Evolutionary conservation across 2,888 invertebrate species (phyloP).

Genomic region (Agrilus biguttatus): DNA sequence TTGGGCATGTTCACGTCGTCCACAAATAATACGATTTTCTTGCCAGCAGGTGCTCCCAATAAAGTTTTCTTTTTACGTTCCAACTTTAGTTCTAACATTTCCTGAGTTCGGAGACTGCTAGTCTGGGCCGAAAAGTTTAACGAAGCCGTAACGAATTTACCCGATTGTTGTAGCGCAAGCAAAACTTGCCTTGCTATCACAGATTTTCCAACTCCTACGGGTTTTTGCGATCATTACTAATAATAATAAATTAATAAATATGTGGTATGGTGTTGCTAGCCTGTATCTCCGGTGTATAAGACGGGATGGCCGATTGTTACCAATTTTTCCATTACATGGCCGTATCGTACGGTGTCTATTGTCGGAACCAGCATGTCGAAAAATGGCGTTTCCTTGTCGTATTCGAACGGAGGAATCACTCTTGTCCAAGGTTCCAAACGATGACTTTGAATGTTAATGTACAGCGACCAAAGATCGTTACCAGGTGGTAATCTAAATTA

Average conservation of each 20-base stretch:
- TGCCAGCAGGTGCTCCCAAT: constrained; percentile 70
- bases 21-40: constrained; percentile 70
- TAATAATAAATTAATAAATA: background rate
- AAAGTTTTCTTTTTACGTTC: constrained; percentile 69
- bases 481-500: constrained; percentile 54
- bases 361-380: constrained; percentile 86
- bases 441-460: constrained; percentile 53
- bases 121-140: constrained; percentile 89
- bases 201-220: constrained; percentile 74
- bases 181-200: constrained; percentile 66
- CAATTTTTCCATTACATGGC: constrained; percentile 64
- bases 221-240: background rate
- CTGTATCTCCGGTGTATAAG: constrained; percentile 80
- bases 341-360: constrained; percentile 77
- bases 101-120: constrained; percentile 67
- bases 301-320: constrained; percentile 61
- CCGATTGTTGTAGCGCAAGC: constrained; percentile 43
- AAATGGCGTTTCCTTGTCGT: constrained; percentile 56
- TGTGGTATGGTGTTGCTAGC: constrained; percentile 25
- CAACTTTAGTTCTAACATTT: constrained; percentile 72
- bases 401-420: constrained; percentile 59
- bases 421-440: constrained; percentile 66
- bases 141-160: constrained; percentile 56
- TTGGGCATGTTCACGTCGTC: constrained; percentile 91
- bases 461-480: constrained; percentile 62